phyloP scores from a whole-genome alignment of 2,113 vertebrate genomes.

The Condylura cristata region DNA sequence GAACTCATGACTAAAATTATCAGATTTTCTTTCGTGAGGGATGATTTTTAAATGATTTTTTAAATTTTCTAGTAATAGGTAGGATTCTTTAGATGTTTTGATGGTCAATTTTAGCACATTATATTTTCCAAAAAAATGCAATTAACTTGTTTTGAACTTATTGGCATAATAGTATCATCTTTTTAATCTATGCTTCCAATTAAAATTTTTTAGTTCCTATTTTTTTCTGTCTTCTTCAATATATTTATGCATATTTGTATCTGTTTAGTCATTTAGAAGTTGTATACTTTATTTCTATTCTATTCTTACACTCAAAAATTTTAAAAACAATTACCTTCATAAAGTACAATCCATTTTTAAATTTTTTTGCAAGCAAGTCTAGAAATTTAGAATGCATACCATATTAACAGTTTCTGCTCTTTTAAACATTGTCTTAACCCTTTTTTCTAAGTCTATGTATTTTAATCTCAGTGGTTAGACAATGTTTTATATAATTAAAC shows the following conservation, averaged over 20 bases:
- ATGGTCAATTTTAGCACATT: not conserved
- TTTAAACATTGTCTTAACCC: not conserved
- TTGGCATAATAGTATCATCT: not conserved
- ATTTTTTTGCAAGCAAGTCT: slow-evolving; percentile 8
- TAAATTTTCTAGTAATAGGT: not conserved
- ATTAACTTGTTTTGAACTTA: not conserved
- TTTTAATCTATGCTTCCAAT: not conserved
- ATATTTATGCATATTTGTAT: not conserved
- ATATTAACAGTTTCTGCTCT: not conserved
- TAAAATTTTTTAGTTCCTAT: not conserved
- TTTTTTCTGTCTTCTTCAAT: not conserved
- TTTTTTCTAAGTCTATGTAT: not conserved
- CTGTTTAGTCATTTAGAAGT: not conserved
- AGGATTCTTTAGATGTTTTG: not conserved
- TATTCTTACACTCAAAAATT: not conserved
- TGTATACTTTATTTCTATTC: not conserved
- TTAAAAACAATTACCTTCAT: not conserved
- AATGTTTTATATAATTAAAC: not conserved
- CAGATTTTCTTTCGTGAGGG: not conserved
- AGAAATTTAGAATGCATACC: not conserved
- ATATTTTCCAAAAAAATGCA: not conserved
- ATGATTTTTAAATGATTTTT: not conserved
- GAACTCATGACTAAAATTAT: not conserved
- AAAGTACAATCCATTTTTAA: not conserved
- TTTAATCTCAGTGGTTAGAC: not conserved